A percentile compares a stretch with the other conserved stretches of the same genome.
These are phyloP conservation scores for Pangasius macronema DNA, from an alignment of 2,797 vertebrate genomes.

Conservation along the genomic window DNA sequence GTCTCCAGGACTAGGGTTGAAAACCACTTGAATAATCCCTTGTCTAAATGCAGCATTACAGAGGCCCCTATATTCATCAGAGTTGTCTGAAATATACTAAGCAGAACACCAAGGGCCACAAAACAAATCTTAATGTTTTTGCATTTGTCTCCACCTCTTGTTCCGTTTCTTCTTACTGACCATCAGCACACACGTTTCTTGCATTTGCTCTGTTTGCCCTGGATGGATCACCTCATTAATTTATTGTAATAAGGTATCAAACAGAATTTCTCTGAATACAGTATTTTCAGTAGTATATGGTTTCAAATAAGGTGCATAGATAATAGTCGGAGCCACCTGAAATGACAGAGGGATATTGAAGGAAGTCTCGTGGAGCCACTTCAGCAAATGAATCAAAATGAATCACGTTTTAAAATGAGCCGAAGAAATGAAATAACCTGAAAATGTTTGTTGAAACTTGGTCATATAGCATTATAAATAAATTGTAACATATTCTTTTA, in stretches of 20 bases:
- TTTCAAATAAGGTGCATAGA: slow-evolving; percentile 47
- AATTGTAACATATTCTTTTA: slow-evolving; percentile 99
- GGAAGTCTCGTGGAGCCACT: slow-evolving; percentile 22
- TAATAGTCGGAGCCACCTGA: slow-evolving; percentile 22
- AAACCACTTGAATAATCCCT: not conserved
- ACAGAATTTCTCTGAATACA: slow-evolving; percentile 57
- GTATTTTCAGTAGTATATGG: slow-evolving; percentile 60
- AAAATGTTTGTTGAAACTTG: slow-evolving; percentile 80
- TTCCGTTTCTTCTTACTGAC: not conserved
- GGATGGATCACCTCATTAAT: slow-evolving; percentile 68
- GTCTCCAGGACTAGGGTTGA: not conserved
- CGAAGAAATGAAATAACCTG: slow-evolving; percentile 66
- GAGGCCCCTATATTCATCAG: not conserved
- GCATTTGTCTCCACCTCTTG: slow-evolving; percentile 25
- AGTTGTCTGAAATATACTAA: not conserved
- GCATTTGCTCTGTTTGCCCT: slow-evolving; percentile 43
- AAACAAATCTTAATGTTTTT: not conserved
- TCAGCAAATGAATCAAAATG: slow-evolving; percentile 43
- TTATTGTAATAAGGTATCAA: slow-evolving; percentile 75
- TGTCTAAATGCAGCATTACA: not conserved
- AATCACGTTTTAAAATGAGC: slow-evolving; percentile 60
- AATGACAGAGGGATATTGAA: slow-evolving; percentile 15
- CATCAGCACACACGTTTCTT: slow-evolving; percentile 1
- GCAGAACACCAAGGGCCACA: not conserved
- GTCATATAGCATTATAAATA: slow-evolving; percentile 87